A percentile compares a stretch with the other conserved stretches of the same genome.
Evolutionary conservation across 2,797 vertebrate genomes (phyloP).

Genomic region (Adrianichthys oophorus): DNA sequence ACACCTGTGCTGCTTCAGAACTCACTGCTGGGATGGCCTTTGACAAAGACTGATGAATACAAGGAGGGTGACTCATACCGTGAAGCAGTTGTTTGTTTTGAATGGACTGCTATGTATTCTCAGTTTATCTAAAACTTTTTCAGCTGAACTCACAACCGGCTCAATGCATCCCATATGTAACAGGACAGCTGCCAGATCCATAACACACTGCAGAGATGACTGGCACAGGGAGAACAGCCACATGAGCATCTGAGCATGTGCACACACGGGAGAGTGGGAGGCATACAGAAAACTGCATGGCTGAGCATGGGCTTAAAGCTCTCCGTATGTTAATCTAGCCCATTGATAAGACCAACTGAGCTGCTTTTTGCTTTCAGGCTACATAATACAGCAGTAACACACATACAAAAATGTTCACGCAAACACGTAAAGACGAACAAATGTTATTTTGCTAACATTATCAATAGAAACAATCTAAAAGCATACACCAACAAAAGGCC

Average conservation of each 20-base stretch:
- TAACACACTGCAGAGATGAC: slow-evolving; percentile 7
- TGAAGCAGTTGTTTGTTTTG: background rate
- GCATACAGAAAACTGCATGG: slow-evolving; percentile 49
- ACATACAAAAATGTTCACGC: slow-evolving; percentile 6
- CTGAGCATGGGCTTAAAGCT: slow-evolving; percentile 58
- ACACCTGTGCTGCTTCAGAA: slow-evolving; percentile 32
- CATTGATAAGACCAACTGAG: slow-evolving; percentile 73
- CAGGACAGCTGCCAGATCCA: slow-evolving; percentile 14
- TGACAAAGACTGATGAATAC: background rate
- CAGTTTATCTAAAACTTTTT: background rate
- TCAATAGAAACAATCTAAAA: background rate
- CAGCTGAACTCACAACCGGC: slow-evolving; percentile 1
- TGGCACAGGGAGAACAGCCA: slow-evolving; percentile 16
- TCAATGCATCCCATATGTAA: background rate
- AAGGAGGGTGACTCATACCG: background rate
- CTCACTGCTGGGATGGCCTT: background rate
- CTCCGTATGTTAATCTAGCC: slow-evolving; percentile 64
- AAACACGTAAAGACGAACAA: background rate
- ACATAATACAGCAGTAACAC: slow-evolving; percentile 24
- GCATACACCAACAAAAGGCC: background rate
- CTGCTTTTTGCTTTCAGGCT: slow-evolving; percentile 52
- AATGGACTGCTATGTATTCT: background rate
- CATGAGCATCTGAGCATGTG: slow-evolving; percentile 17
- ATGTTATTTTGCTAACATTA: background rate
- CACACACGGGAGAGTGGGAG: slow-evolving; percentile 5